Base-by-base conservation (phyloP, 2,888 invertebrate species). In the Galerucella calmariensis region DNA sequence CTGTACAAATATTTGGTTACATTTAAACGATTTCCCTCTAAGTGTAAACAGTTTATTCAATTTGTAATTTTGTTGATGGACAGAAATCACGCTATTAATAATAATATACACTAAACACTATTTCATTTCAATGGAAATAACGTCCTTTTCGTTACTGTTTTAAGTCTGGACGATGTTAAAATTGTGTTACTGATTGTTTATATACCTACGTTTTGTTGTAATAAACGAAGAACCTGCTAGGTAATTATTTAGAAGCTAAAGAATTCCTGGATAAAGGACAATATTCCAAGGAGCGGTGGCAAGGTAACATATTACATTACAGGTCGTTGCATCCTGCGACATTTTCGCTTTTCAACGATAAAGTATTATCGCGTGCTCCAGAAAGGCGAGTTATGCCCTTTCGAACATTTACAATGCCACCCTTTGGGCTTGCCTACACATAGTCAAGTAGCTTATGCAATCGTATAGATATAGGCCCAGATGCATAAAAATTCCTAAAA, bases 331-430 rank as follows among this genome's bases (percentile, higher is more conserved):
- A 78, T 79, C 77, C 73, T 76, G 79, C 79, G 80, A 79, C 80
- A 78, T 73, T 74, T 76, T 77, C 75, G 79, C 79, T 81, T 81
- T 82, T 82, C 82, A 82, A 20, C 82, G 82, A 83, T 82, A 83
- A 82, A 82, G 82, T 79, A 78, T 75, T 72, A 78, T 82, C 81
- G 82, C 82, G 82, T 82, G 83, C 80, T 79, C 73, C 67, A 79
- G 80, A 79, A 79, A 75, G 35, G 75, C 78, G 67, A 75, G 73
- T 73, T 73, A 73, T 73, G 75, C 75, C 73, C 75, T 75, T 75
- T 75, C 73, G 53, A 75, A 69, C 70, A 24, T 71, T 65, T 46
- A 71, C 65, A 71, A 71, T 81, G 80, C 78, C 72, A 65, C 72
- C 71, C 51, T 51, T 61, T 61, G 75, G 77, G 78, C 69, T 73